Evolutionary conservation across 2,797 vertebrate genomes (phyloP).

Genomic region (Sylvia borin): DNA sequence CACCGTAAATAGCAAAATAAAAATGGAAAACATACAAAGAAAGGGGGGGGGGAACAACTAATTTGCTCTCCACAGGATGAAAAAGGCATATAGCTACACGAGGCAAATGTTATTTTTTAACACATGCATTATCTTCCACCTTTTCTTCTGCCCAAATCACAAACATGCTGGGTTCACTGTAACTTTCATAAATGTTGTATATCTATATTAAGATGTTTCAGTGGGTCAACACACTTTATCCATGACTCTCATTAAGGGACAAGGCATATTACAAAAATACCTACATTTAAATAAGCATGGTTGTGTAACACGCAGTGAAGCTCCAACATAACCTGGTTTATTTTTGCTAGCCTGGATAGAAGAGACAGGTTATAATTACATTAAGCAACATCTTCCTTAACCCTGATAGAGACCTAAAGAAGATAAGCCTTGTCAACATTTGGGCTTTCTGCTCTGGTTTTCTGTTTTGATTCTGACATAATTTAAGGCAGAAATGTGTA

Average conservation of each 20-base stretch:
- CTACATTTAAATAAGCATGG: neutral
- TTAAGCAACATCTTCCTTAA: conserved; percentile 29
- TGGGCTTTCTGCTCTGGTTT: conserved; percentile 13
- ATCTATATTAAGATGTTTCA: neutral
- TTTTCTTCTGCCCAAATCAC: neutral
- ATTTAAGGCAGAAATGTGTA: conserved; percentile 40
- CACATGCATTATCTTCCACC: neutral
- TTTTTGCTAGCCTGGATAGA: conserved; percentile 19
- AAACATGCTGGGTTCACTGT: neutral
- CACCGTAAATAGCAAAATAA: neutral
- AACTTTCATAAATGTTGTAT: neutral
- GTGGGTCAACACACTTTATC: neutral
- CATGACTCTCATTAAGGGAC: neutral
- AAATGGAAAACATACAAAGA: neutral
- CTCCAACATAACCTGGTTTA: conserved; percentile 37
- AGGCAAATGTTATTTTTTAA: neutral
- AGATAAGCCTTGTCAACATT: neutral
- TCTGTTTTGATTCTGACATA: conserved; percentile 24
- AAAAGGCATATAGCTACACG: neutral
- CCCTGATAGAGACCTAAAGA: neutral
- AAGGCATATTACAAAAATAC: neutral
- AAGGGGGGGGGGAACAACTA: neutral
- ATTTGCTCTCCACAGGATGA: neutral
- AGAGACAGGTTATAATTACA: conserved; percentile 26
- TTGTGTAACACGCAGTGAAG: conserved; percentile 19